Percentiles rank a stretch among this genome's conserved stretches.
Evolutionary conservation across 2,797 vertebrate genomes (phyloP).

Genomic region (Melanotaenia pygmaea): DNA sequence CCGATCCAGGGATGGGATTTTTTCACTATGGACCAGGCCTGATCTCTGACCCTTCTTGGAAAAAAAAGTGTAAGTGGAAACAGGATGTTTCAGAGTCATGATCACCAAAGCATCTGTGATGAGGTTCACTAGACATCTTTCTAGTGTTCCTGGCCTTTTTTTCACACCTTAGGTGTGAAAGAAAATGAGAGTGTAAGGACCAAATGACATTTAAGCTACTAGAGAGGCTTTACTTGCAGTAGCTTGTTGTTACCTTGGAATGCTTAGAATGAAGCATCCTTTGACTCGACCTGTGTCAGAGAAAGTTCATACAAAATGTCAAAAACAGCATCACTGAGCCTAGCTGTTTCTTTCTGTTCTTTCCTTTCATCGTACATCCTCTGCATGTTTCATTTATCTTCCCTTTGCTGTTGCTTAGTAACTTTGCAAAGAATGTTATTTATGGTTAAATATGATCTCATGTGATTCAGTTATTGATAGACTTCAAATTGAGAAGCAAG

Average conservation of each 20-base stretch:
- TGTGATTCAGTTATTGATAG: neutral
- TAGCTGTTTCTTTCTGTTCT: slow-evolving; percentile 4
- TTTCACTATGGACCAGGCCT: neutral
- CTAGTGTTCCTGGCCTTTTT: neutral
- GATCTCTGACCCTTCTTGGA: slow-evolving; percentile 27
- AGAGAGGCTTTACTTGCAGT: slow-evolving; percentile 22
- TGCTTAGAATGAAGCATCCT: slow-evolving; percentile 32
- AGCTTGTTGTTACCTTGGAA: slow-evolving; percentile 47
- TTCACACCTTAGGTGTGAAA: neutral
- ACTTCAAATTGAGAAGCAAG: slow-evolving; percentile 5
- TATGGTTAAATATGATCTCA: slow-evolving; percentile 6
- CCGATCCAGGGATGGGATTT: neutral
- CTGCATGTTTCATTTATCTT: neutral
- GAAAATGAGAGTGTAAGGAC: slow-evolving; percentile 14
- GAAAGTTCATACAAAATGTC: slow-evolving; percentile 63
- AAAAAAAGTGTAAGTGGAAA: slow-evolving; percentile 1
- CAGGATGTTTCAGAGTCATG: neutral
- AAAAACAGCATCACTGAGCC: slow-evolving; percentile 16
- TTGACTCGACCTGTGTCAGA: slow-evolving; percentile 26
- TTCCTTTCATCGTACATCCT: slow-evolving; percentile 3
- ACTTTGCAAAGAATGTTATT: slow-evolving; percentile 5
- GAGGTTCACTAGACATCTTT: neutral
- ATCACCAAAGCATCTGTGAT: slow-evolving; percentile 23
- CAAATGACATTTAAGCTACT: slow-evolving; percentile 50
- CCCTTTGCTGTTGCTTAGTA: slow-evolving; percentile 4